Evolutionary conservation across 2,113 vertebrate genomes (phyloP).

Genomic region (Spheniscus mendiculus): DNA sequence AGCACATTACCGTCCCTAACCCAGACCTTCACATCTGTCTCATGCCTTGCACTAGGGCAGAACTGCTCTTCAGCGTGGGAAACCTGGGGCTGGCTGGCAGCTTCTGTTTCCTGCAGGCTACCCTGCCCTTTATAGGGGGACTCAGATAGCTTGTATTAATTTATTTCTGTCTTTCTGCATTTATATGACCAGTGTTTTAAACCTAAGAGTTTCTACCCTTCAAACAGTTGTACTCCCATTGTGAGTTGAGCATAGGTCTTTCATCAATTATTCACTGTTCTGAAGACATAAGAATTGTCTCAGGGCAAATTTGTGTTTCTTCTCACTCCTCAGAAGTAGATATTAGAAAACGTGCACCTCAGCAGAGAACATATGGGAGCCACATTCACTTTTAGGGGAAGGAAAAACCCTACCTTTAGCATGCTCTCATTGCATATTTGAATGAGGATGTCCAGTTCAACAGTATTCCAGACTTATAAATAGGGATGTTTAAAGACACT

Average conservation of each 20-base stretch:
- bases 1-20: rapidly evolving
- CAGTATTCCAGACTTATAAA: neutral
- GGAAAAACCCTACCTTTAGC: neutral
- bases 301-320: neutral
- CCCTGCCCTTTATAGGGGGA: neutral
- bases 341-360: neutral
- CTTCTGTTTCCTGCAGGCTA: neutral
- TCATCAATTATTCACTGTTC: neutral
- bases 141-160: neutral
- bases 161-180: neutral
- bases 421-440: neutral
- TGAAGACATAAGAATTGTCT: neutral
- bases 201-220: neutral
- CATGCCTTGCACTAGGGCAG: neutral
- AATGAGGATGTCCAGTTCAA: neutral
- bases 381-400: neutral
- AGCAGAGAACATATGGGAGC: neutral
- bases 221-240: neutral
- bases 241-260: neutral
- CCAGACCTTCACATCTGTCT: neutral
- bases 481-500: neutral
- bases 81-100: neutral
- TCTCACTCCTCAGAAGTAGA: neutral
- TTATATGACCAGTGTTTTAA: neutral
- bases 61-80: neutral